Base-by-base conservation (phyloP, 37 sponge, comb jelly and placozoan species). In the Sycon ciliatum region DNA sequence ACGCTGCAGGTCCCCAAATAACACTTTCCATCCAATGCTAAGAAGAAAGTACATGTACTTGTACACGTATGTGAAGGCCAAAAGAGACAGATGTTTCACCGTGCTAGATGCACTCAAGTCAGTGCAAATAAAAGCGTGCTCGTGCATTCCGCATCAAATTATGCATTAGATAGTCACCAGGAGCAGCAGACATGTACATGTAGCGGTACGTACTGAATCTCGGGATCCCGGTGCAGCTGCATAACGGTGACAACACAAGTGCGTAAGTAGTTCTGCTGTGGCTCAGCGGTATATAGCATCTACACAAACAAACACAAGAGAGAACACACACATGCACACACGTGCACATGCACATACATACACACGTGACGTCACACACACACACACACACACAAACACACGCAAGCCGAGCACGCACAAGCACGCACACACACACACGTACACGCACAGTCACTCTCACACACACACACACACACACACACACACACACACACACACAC, bases 191-290 rank as follows among this genome's bases (percentile, higher is more conserved):
- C 16, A 60, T 60, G 32, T 28, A 18, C 24, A n/a, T 60, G 63
- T 23, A 7, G 7, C 63, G 32, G 7, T 23, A 24, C 26, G 63
- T 60, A 30, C 13, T 42, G 49, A 18, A 28, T 60, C 54, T 6
- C 6, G 65, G 46, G 82, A 82, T 84, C 79, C 34, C 81, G 74
- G 77, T 94, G 95, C 4, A 94, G 18, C 71, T 94, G 95, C 1
- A 94, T 73, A 16, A 83, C 83, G 9, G 91, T 80, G n/a, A 73
- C 84, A 9, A 90, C 54, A 37, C 85, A 82, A 23, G 91, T 42
- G 73, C 81, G 89, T 23, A 79, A 49, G 65, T 94, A 90, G 70
- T 94, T 92, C 24, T 62, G 39, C 73, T 94, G 95, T n/a, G 83
- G 82, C 26, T 76, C 38, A 2, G 57, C 34, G 0, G 92, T 78